Percentiles rank a stretch among this genome's conserved stretches.
phyloP scores from a whole-genome alignment of 2,113 vertebrate species.

The Megatriorchis doriae region DNA sequence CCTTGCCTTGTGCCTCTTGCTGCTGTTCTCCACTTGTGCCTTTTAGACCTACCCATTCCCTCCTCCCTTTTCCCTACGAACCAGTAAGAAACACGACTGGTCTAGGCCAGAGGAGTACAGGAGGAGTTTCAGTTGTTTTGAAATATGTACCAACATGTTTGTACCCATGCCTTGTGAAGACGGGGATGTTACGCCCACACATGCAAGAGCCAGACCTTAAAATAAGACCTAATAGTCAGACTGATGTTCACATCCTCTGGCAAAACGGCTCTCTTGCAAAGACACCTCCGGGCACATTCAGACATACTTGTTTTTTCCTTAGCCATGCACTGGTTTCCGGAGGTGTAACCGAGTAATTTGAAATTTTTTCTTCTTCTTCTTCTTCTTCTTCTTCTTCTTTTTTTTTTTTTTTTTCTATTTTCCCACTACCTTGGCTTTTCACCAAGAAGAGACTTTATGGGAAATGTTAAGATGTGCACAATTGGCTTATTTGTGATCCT shows the following conservation, averaged over 20 bases:
- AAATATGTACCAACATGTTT: not conserved
- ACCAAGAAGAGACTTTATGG: not conserved
- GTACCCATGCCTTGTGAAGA: not conserved
- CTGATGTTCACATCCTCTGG: not conserved
- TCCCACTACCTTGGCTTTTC: not conserved
- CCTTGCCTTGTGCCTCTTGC: not conserved
- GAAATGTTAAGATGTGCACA: not conserved
- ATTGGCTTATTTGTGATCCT: not conserved
- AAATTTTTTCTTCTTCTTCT: not conserved
- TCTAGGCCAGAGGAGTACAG: not conserved
- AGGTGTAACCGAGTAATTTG: not conserved
- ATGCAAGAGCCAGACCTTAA: not conserved
- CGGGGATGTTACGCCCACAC: rapidly evolving
- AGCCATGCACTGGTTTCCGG: not conserved
- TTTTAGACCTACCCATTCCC: not conserved
- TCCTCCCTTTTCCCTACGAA: not conserved
- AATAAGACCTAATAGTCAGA: not conserved
- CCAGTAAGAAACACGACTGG: not conserved
- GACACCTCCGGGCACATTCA: not conserved
- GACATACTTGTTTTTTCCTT: not conserved
- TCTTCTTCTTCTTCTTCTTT: not conserved
- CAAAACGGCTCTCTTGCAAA: not conserved
- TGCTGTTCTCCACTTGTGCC: not conserved
- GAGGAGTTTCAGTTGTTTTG: not conserved
- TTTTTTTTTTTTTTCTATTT: not conserved